These are phyloP conservation scores for Perccottus glenii DNA, from an alignment of 2,113 vertebrate species.

Conservation along the genomic window DNA sequence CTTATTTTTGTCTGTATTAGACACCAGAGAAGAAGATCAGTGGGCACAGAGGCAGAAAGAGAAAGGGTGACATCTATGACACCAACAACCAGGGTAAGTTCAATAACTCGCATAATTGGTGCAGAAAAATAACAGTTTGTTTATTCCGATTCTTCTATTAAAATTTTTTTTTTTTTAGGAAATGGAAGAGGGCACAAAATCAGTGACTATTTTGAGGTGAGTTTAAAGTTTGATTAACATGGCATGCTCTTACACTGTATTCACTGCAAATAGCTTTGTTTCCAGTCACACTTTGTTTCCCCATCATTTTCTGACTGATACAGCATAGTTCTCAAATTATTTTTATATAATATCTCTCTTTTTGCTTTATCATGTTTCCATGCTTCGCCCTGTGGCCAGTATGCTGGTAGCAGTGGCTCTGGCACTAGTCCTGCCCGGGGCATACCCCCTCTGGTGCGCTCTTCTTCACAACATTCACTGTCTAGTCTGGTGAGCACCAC, in stretches of 20 bases:
- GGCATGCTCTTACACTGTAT: not conserved
- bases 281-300: constrained; percentile 33
- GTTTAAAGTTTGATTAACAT: constrained; percentile 35
- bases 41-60: constrained; percentile 91
- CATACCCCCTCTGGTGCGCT: constrained; percentile 88
- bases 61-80: constrained; percentile 91
- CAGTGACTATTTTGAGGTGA: constrained; percentile 97
- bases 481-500: constrained; percentile 88
- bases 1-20: constrained; percentile 66
- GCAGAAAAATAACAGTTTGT: not conserved
- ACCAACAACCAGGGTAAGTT: constrained; percentile 85
- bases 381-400: constrained; percentile 75
- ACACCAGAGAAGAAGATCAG: constrained; percentile 93
- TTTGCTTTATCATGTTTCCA: constrained; percentile 34
- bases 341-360: constrained; percentile 35
- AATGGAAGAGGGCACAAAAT: constrained; percentile 94
- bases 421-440: constrained; percentile 92
- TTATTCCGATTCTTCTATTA: not conserved
- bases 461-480: constrained; percentile 92
- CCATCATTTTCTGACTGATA: constrained; percentile 6
- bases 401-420: constrained; percentile 90
- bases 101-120: not conserved
- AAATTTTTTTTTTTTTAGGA: constrained; percentile 72
- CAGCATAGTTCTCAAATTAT: constrained; percentile 1
- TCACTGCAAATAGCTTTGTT: not conserved